These are phyloP conservation scores for Arnoldichthys spilopterus DNA, from an alignment of 2,797 vertebrate species.

Conservation along the genomic window DNA sequence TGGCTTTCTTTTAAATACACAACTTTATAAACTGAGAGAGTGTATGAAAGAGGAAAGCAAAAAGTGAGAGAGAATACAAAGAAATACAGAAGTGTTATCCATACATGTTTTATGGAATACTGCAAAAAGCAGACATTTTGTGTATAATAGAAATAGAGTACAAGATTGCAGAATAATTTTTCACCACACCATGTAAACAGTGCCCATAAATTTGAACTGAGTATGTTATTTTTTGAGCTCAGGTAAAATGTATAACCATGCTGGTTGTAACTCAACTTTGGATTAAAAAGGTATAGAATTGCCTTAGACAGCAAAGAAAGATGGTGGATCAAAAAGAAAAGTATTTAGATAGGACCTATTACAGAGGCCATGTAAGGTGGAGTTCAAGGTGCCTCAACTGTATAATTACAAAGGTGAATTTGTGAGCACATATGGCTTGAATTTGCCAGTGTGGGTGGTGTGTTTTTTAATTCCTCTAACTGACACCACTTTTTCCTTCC, in stretches of 20 bases:
- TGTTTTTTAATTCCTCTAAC: conserved; percentile 64
- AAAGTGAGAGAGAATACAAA: neutral
- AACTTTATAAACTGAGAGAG: neutral
- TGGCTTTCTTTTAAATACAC: conserved; percentile 32
- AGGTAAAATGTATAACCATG: neutral
- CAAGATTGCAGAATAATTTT: no score
- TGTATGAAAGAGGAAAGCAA: conserved; percentile 1
- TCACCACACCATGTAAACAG: neutral
- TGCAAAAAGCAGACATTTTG: conserved; percentile 21
- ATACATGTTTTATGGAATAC: conserved; percentile 40
- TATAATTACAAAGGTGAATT: conserved; percentile 75
- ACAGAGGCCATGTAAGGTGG: conserved; percentile 20
- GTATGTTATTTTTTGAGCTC: conserved; percentile 3
- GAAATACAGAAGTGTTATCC: conserved; percentile 22
- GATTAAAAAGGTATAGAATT: neutral
- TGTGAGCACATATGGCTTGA: conserved; percentile 78
- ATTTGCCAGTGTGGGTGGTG: conserved; percentile 80
- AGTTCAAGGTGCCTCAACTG: conserved; percentile 54
- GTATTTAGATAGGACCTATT: neutral
- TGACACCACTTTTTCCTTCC: conserved; percentile 75
- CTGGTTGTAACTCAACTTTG: neutral
- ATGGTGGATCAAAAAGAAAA: neutral
- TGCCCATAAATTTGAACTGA: conserved; percentile 7
- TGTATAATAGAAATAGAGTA: no score
- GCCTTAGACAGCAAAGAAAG: neutral